Percentiles rank a stretch among this genome's conserved stretches.
Evolutionary conservation across 2,888 invertebrate genomes (phyloP).

Genomic region (Sphinx pinastri): DNA sequence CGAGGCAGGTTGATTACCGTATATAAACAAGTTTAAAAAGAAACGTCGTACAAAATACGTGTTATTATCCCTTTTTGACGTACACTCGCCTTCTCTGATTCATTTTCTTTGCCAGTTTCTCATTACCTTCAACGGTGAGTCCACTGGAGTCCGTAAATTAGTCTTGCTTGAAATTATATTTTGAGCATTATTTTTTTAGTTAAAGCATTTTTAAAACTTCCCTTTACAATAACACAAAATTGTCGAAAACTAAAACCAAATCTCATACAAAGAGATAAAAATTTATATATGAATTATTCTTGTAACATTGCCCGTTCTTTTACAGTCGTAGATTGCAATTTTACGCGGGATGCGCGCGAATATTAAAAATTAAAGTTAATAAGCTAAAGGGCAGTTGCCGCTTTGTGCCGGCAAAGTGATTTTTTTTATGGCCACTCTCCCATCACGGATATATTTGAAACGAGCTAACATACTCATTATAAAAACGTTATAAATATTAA

Average conservation of each 20-base stretch:
- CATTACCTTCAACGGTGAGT: too few relatives aligned
- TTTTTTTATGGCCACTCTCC: constrained; percentile 36
- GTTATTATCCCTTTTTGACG: too few relatives aligned
- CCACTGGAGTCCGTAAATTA: too few relatives aligned
- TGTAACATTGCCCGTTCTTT: constrained; percentile 30
- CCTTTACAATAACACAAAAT: not conserved
- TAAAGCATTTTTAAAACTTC: not conserved
- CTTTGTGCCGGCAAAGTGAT: constrained; percentile 51
- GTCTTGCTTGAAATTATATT: too few relatives aligned
- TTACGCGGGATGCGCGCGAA: constrained; percentile 76
- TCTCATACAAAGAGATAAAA: constrained; percentile 27
- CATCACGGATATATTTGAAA: constrained; percentile 34
- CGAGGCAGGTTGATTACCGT: too few relatives aligned
- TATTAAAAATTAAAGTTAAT: constrained; percentile 83
- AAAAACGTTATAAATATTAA: constrained; percentile 8
- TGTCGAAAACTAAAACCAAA: constrained; percentile 18
- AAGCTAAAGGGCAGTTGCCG: constrained; percentile 61
- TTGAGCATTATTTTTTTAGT: too few relatives aligned
- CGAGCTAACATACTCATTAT: constrained; percentile 2
- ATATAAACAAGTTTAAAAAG: too few relatives aligned
- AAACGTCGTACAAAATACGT: too few relatives aligned
- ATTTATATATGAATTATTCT: constrained; percentile 43
- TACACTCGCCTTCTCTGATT: too few relatives aligned
- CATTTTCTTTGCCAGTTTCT: too few relatives aligned
- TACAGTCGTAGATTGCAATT: constrained; percentile 66